Base-by-base conservation (phyloP, 1,140 invertebrate genomes). In the Zaprionus gabonicus region DNA sequence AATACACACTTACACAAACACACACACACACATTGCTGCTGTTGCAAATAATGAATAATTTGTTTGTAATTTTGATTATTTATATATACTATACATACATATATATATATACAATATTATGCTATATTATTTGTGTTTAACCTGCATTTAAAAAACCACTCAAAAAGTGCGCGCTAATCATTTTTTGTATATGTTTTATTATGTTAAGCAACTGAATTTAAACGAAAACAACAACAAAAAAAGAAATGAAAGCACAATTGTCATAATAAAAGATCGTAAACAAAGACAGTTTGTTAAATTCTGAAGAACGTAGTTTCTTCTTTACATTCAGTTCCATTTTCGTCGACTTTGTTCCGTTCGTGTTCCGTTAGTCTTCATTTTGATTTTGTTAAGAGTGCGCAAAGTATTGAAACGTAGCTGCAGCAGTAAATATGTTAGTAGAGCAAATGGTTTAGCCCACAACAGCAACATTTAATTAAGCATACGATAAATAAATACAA, bases 401-500 rank as follows among this genome's bases (percentile, higher is more conserved):
- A 87, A 83, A 88, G 84, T 84, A 87, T 88, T 84, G 28, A 74
- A 62, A 28, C 23, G 23, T 17, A 55, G 57, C 49, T 65, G 65
- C 78, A 80, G 78, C 76, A 74, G 62, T 71, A 78, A 66, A 58
- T 66, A 77, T 76, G 78, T 67, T 73, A 69, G 64, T 80, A 69
- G 63, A 80, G 75, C 72, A 86, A 80, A 76, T 74, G 70, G 65
- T 73, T 73, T 77, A 72, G 51, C 75, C 74, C 41, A 75, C 86
- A 91, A 82, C 87, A 91, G 83, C 83, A 91, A 91, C 83, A 87
- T 87, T 87, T 82, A 91, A 91, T 91, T 91, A 91, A 91, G 87
- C 87, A 69, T 87, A 90, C 5, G 23, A 90, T 71, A 82, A 80
- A 91, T 71, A 77, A 82, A 74, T 53, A 68, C 13, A 28, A 64